Base-by-base conservation (phyloP, 2,888 invertebrate genomes). In the Blera fallax region DNA sequence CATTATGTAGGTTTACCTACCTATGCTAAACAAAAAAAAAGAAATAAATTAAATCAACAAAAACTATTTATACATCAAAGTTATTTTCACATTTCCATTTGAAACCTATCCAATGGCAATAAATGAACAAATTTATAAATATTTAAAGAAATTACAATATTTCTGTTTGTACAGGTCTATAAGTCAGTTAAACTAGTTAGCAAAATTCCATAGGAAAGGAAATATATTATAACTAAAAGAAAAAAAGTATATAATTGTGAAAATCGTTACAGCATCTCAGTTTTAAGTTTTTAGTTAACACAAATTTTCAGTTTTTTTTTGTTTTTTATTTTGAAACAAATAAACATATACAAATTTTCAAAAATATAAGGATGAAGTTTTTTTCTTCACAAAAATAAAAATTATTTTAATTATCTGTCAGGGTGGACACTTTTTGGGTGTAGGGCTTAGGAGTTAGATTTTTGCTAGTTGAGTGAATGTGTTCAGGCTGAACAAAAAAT, bases 331-430 rank as follows among this genome's bases (percentile, higher is more conserved):
- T 74, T 58, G 4, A 73, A 74, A 73, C 72, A 84, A 80, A 76
- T 74, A 80, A 79, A 84, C 32, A 84, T 79, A 80, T 80, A 84
- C 80, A 84, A 84, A 84, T 84, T 84, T 84, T 84, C 70, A 80
- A 84, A 73, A 84, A 80, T 80, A 79, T 54, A n/a, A 5, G 10
- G 10, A 27, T 1, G 1, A 52, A 11, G 34, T 37, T 34, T 65
- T 50, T 18, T 34, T 65, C 18, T 8, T 14, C 1, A 8, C 1
- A 11, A 3, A 29, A 29, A 7, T 3, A n/a, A n/a, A n/a, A n/a
- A n/a, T n/a, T 24, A 24, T 3, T 24, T 24, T 24, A 3, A 4
- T 24, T 24, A 24, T 24, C 4, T 24, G 24, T 24, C n/a, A n/a
- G n/a, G n/a, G n/a, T n/a, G n/a, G n/a, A n/a, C n/a, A n/a, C n/a